Conservation (phyloP, 2,888 invertebrate species). For the Lasioglossum morio region DNA sequence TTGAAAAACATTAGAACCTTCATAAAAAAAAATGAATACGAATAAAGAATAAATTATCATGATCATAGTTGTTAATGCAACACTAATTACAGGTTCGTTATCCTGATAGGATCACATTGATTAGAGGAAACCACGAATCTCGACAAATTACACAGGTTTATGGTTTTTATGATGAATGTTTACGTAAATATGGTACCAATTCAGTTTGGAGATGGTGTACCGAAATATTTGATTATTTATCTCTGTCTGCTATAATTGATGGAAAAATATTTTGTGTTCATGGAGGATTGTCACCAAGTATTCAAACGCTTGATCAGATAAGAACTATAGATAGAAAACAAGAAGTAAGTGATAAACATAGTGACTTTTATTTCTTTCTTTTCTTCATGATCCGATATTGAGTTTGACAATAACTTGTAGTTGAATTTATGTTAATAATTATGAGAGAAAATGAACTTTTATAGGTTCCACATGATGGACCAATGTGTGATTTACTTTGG, state of each 20-base stretch:
- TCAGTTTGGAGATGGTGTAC: constrained; percentile 99
- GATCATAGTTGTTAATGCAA: constrained; percentile 9
- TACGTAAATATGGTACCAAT: constrained; percentile 98
- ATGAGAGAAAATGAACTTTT: neutral
- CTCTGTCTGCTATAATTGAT: constrained; percentile 98
- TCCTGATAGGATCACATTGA: constrained; percentile 99
- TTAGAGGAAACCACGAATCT: constrained; percentile 99
- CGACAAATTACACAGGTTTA: constrained; percentile 99
- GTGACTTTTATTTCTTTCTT: neutral
- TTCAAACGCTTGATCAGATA: constrained; percentile 99
- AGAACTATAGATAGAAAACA: constrained; percentile 99
- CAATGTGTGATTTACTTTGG: constrained; percentile 99
- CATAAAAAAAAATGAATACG: neutral
- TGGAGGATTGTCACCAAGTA: constrained; percentile 98
- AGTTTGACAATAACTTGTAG: neutral
- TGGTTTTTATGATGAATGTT: constrained; percentile 99
- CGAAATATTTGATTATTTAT: constrained; percentile 99
- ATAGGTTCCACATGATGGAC: constrained; percentile 94
- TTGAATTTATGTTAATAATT: neutral
- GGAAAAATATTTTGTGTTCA: constrained; percentile 99
- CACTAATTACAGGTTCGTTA: constrained; percentile 92
- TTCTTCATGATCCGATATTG: neutral
- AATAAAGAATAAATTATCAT: constrained; percentile 7
- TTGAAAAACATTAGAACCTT: neutral
- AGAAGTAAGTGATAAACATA: constrained; percentile 86